A percentile compares a stretch with the other conserved stretches of the same genome.
phyloP scores from a whole-genome alignment of 37 sponge, comb jelly and placozoan genomes.

The Amphimedon queenslandica region DNA sequence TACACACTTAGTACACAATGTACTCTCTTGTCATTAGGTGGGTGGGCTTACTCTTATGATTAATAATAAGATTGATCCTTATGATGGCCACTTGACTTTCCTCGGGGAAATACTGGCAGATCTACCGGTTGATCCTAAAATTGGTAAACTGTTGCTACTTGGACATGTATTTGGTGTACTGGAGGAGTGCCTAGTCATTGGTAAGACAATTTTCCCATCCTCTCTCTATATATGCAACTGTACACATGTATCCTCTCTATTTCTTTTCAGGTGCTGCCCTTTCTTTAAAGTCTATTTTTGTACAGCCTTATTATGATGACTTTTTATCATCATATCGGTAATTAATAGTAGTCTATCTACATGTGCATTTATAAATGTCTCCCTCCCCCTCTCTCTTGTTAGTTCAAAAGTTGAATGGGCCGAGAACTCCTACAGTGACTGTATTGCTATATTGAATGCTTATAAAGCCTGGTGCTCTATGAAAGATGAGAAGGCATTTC shows the following conservation, averaged over 20 bases:
- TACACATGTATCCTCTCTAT: neutral
- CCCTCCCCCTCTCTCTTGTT: neutral
- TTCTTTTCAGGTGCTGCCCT: slow-evolving; percentile 7
- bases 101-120: slow-evolving; percentile 69
- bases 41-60: slow-evolving; percentile 61
- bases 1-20: neutral
- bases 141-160: slow-evolving; percentile 79
- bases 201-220: neutral
- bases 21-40: slow-evolving; percentile 28
- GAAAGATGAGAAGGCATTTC: slow-evolving; percentile 19
- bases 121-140: slow-evolving; percentile 78
- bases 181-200: slow-evolving; percentile 64
- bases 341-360: neutral
- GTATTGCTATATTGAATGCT: slow-evolving; percentile 79
- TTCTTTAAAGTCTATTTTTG: neutral
- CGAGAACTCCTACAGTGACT: slow-evolving; percentile 66
- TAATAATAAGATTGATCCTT: slow-evolving; percentile 52
- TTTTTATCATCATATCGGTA: neutral
- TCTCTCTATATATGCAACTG: neutral
- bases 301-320: neutral
- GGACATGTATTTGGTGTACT: slow-evolving; percentile 94
- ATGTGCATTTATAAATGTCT: no score
- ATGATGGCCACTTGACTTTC: slow-evolving; percentile 90
- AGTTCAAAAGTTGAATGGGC: slow-evolving; percentile 80
- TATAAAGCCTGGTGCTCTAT: slow-evolving; percentile 64